Percentiles rank a stretch among this genome's conserved stretches.
These are phyloP conservation scores for Clivina fossor DNA, from an alignment of 2,888 invertebrate genomes.

Conservation along the genomic window DNA sequence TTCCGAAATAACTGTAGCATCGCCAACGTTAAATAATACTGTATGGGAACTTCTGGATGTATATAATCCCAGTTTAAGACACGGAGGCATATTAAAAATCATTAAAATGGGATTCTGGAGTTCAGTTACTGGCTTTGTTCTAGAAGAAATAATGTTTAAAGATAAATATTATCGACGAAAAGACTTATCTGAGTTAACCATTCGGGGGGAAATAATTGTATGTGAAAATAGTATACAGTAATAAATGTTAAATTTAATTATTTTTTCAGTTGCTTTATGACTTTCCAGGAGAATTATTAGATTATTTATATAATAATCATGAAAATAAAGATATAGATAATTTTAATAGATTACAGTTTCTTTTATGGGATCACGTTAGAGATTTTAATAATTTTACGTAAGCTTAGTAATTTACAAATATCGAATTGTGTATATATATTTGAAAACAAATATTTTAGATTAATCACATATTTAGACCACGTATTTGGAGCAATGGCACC, in stretches of 20 bases:
- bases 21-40: background rate
- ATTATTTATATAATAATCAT: conserved; percentile 26
- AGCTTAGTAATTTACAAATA: no score
- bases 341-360: conserved; percentile 16
- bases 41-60: conserved; percentile 22
- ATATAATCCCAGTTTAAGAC: conserved; percentile 14
- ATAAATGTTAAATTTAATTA: background rate
- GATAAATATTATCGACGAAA: conserved; percentile 15
- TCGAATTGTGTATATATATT: background rate
- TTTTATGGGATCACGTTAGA: conserved; percentile 21
- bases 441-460: conserved; percentile 48
- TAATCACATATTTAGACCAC: conserved; percentile 54
- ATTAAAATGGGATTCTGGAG: conserved; percentile 16
- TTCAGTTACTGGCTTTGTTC: background rate
- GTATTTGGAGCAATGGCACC: conserved; percentile 66
- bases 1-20: conserved; percentile 17
- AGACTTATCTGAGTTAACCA: conserved; percentile 9
- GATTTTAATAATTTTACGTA: conserved; percentile 71
- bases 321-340: conserved; percentile 21
- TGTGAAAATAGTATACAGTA: conserved; percentile 1
- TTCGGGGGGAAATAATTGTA: conserved; percentile 8
- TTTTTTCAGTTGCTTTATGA: conserved; percentile 10
- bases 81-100: conserved; percentile 11
- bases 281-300: conserved; percentile 19
- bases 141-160: background rate